Evolutionary conservation across 2,113 vertebrate genomes (phyloP).

Genomic region (Malurus alboscapulatus): DNA sequence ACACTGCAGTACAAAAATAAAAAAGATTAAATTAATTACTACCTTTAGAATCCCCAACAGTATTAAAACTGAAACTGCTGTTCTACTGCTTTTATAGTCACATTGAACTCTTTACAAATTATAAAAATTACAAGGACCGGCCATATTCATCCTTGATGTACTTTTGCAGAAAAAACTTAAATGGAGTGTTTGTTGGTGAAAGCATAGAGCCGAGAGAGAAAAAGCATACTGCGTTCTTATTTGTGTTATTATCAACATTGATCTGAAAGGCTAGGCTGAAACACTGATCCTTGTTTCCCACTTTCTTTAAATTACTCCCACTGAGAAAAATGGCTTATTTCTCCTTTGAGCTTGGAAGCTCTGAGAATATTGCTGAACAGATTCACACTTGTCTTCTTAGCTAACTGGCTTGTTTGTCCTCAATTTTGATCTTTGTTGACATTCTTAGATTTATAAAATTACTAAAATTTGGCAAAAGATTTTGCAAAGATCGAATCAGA

Average conservation of each 20-base stretch:
- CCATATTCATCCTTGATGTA: neutral
- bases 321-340: neutral
- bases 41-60: neutral
- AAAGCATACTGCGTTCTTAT: neutral
- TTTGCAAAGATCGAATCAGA: neutral
- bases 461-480: neutral
- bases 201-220: neutral
- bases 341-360: neutral
- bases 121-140: neutral
- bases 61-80: conserved; percentile 14
- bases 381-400: neutral
- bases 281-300: neutral
- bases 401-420: neutral
- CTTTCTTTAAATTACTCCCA: conserved; percentile 8
- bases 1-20: neutral
- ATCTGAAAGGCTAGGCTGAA: neutral
- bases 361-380: neutral
- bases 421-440: neutral
- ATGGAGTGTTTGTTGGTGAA: neutral
- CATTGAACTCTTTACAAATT: neutral
- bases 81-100: neutral
- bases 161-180: neutral
- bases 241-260: neutral
- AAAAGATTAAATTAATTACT: conserved; percentile 24
- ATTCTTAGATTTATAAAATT: neutral